phyloP scores from a whole-genome alignment of 2,113 vertebrate species.

The Stomatorhinus ivindoensis region DNA sequence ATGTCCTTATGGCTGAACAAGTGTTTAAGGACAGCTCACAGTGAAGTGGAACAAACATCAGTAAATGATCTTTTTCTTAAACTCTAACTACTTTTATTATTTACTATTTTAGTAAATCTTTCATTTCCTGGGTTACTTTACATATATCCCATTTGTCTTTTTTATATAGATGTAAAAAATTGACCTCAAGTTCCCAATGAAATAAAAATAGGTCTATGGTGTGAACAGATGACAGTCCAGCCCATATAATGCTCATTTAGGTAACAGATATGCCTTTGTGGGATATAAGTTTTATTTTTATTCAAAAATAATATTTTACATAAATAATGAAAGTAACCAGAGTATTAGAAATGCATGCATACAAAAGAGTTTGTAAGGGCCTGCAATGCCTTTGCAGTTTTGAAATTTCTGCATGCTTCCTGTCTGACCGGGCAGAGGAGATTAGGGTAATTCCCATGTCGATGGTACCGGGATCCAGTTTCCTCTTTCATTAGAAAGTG shows the following conservation, averaged over 20 bases:
- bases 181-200: not conserved
- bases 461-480: not conserved
- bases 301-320: not conserved
- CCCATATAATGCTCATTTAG: not conserved
- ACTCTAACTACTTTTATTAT: not conserved
- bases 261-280: not conserved
- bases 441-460: conserved; percentile 3
- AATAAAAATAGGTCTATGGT: not conserved
- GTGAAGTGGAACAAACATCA: not conserved
- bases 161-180: not conserved
- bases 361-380: not conserved
- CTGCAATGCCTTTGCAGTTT: not conserved
- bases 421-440: not conserved
- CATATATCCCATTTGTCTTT: not conserved
- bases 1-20: not conserved
- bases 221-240: not conserved
- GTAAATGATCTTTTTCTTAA: not conserved
- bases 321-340: not conserved
- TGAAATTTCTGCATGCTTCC: not conserved
- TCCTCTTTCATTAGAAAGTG: conserved; percentile 1
- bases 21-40: not conserved
- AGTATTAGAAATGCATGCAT: not conserved
- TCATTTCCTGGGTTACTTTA: not conserved
- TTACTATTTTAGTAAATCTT: not conserved
- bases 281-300: not conserved